A percentile compares a stretch with the other conserved stretches of the same genome.
phyloP scores from a whole-genome alignment of 2,888 invertebrate genomes.

The Hemaris fuciformis region DNA sequence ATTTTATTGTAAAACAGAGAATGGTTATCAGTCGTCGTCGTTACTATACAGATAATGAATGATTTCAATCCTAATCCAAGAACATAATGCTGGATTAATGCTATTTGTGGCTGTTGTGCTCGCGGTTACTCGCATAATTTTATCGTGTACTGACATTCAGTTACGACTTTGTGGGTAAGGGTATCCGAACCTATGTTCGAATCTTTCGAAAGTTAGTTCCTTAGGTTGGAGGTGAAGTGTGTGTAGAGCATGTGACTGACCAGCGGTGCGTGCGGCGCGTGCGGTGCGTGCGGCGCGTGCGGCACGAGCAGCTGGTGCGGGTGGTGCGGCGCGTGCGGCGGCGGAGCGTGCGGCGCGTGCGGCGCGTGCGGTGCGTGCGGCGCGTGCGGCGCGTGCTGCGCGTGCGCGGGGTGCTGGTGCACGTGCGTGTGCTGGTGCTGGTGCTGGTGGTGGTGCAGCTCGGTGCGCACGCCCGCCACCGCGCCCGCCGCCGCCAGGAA shows the following conservation, averaged over 20 bases:
- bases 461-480: conserved; percentile 85
- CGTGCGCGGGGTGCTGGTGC: conserved; percentile 90
- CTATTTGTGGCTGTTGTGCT: too few relatives aligned
- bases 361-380: conserved; percentile 74
- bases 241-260: conserved; percentile 77
- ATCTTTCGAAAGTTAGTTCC: too few relatives aligned
- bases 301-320: conserved; percentile 68
- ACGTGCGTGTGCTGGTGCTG: conserved; percentile 96
- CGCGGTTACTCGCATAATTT: too few relatives aligned
- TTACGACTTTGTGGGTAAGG: too few relatives aligned
- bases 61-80: too few relatives aligned
- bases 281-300: conserved; percentile 78
- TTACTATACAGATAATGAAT: too few relatives aligned
- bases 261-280: conserved; percentile 78
- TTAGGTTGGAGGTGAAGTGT: too few relatives aligned
- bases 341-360: conserved; percentile 55
- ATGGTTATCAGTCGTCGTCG: too few relatives aligned
- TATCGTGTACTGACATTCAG: too few relatives aligned
- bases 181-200: too few relatives aligned
- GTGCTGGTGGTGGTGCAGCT: conserved; percentile 95
- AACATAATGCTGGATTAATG: too few relatives aligned
- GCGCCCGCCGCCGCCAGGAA: conserved; percentile 93
- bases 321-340: conserved; percentile 42
- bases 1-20: not conserved
- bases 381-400: conserved; percentile 66